Percentiles rank a stretch among this genome's conserved stretches.
These are phyloP conservation scores for Phaonia tiefii DNA, from an alignment of 2,888 invertebrate genomes.

Conservation along the genomic window DNA sequence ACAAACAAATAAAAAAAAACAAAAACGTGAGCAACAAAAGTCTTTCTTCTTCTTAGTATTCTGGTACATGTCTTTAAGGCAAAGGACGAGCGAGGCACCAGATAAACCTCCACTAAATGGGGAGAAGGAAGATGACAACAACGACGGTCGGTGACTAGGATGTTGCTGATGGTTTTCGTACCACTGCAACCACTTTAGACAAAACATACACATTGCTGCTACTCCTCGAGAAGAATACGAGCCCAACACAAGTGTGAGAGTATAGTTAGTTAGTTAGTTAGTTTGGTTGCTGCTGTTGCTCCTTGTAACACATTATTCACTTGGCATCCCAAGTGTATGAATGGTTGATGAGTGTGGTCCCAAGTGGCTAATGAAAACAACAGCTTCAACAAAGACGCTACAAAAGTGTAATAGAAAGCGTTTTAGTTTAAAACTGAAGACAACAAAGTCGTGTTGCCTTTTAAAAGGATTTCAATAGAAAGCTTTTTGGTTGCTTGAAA, in stretches of 20 bases:
- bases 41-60: no score
- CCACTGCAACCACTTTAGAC: conserved; percentile 61
- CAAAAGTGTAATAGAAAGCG: neutral
- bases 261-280: conserved; percentile 7
- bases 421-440: neutral
- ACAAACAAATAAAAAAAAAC: neutral
- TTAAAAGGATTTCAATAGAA: neutral
- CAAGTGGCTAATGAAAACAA: conserved; percentile 59
- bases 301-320: conserved; percentile 60
- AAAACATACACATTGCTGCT: neutral
- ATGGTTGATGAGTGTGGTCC: conserved; percentile 31
- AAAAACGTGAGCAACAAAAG: conserved; percentile 1
- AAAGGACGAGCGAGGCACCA: no score
- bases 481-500: neutral
- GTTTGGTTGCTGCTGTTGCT: neutral
- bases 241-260: conserved; percentile 9
- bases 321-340: conserved; percentile 56
- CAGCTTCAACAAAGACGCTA: conserved; percentile 18
- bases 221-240: no score
- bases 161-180: no score
- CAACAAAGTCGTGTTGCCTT: neutral
- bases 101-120: no score
- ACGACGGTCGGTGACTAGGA: no score
- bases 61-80: no score
- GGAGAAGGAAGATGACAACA: no score